A percentile compares a stretch with the other conserved stretches of the same genome.
phyloP scores from a whole-genome alignment of 2,113 vertebrate genomes.

The Cromileptes altivelis region DNA sequence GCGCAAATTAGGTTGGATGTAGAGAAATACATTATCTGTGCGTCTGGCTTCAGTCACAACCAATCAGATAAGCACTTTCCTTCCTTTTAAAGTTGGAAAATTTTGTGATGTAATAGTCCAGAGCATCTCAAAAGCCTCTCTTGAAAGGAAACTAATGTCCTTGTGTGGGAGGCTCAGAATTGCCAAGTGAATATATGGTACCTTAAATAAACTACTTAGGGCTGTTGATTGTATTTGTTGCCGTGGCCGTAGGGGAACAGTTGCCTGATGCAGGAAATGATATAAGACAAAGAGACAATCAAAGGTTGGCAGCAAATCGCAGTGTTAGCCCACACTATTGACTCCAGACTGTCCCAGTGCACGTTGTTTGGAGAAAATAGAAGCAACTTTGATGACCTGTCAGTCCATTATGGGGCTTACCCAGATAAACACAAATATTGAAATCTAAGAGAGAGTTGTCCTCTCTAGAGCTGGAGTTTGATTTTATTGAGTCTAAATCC shows the following conservation, averaged over 20 bases:
- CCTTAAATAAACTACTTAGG: slow-evolving; percentile 70
- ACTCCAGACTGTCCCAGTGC: slow-evolving; percentile 37
- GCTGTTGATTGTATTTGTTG: slow-evolving; percentile 65
- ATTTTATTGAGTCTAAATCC: slow-evolving; percentile 18
- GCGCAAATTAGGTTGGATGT: slow-evolving; percentile 73
- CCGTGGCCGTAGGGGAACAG: slow-evolving; percentile 63
- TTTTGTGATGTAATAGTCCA: slow-evolving; percentile 61
- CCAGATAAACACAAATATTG: slow-evolving; percentile 29
- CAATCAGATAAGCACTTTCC: slow-evolving; percentile 68
- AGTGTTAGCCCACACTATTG: slow-evolving; percentile 55
- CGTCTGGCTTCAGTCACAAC: slow-evolving; percentile 68
- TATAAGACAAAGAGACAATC: slow-evolving; percentile 67
- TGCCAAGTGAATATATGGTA: slow-evolving; percentile 62
- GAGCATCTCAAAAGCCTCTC: slow-evolving; percentile 53
- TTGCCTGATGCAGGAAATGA: slow-evolving; percentile 61
- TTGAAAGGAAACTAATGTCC: slow-evolving; percentile 57
- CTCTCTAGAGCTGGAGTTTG: background rate
- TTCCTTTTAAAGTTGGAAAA: slow-evolving; percentile 62
- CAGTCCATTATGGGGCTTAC: slow-evolving; percentile 24
- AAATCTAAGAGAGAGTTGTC: slow-evolving; percentile 5
- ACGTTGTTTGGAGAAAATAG: slow-evolving; percentile 43
- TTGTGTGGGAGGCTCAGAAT: slow-evolving; percentile 56
- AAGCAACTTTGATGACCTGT: slow-evolving; percentile 47
- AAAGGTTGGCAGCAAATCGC: slow-evolving; percentile 56
- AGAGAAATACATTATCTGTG: slow-evolving; percentile 69